Percentiles rank a stretch among this genome's conserved stretches.
Evolutionary conservation across 1,140 invertebrate genomes (phyloP).

Genomic region (Atta colombica): DNA sequence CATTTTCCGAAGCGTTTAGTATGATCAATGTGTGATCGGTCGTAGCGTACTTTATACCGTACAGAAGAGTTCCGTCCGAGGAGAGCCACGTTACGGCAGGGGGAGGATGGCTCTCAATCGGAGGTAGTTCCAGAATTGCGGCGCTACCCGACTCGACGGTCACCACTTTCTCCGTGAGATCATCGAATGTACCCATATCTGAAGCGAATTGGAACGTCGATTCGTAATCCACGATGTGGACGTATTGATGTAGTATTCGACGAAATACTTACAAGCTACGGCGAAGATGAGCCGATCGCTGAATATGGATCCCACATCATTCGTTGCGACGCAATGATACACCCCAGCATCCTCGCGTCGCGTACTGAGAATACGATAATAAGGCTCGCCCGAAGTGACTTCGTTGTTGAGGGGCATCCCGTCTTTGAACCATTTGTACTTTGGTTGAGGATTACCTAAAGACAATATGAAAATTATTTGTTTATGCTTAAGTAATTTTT

Average conservation of each 20-base stretch:
- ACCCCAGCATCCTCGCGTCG: constrained; percentile 93
- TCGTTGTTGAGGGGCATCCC: constrained; percentile 91
- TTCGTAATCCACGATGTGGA: neutral
- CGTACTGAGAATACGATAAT: constrained; percentile 93
- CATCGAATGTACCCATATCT: constrained; percentile 95
- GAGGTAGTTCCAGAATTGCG: constrained; percentile 93
- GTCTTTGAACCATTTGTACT: constrained; percentile 96
- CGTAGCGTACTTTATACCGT: constrained; percentile 94
- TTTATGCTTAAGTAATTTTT: neutral
- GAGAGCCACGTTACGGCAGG: constrained; percentile 95
- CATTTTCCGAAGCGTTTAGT: constrained; percentile 90
- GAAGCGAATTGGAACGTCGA: constrained; percentile 15
- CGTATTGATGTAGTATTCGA: neutral
- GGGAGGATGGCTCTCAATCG: constrained; percentile 93
- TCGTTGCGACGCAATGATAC: constrained; percentile 96
- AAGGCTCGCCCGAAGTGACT: constrained; percentile 89
- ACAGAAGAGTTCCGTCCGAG: constrained; percentile 90
- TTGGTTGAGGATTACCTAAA: constrained; percentile 94
- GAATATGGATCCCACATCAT: constrained; percentile 95
- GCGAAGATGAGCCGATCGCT: constrained; percentile 95
- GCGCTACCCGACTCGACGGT: constrained; percentile 92
- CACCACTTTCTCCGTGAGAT: constrained; percentile 89
- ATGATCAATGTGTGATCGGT: constrained; percentile 91
- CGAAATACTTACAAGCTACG: constrained; percentile 93
- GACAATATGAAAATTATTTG: neutral